A percentile compares a stretch with the other conserved stretches of the same genome.
These are phyloP conservation scores for Sisyra terminalis DNA, from an alignment of 2,888 invertebrate genomes.

Conservation along the genomic window DNA sequence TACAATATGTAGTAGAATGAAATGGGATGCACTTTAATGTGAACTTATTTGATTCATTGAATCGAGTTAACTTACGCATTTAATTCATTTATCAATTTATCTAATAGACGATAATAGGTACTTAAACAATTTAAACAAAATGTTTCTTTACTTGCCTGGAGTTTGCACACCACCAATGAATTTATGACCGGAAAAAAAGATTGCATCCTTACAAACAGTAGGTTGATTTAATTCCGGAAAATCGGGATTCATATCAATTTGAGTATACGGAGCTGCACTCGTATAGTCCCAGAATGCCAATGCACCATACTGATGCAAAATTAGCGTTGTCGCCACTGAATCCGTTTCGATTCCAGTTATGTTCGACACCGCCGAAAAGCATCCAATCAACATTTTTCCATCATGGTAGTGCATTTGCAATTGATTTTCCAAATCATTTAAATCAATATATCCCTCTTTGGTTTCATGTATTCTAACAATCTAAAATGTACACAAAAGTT, in stretches of 20 bases:
- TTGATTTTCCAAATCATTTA: slow-evolving; percentile 55
- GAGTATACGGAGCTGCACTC: slow-evolving; percentile 61
- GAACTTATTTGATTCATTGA: too few relatives aligned
- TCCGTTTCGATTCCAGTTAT: slow-evolving; percentile 79
- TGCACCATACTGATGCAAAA: slow-evolving; percentile 69
- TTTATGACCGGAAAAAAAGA: slow-evolving; percentile 81
- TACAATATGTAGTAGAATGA: too few relatives aligned
- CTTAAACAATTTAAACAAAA: slow-evolving; percentile 1
- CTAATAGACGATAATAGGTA: too few relatives aligned
- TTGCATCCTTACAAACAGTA: slow-evolving; percentile 70
- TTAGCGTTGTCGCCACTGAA: slow-evolving; percentile 62
- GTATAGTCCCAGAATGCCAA: slow-evolving; percentile 85
- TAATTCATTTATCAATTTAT: too few relatives aligned
- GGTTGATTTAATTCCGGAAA: slow-evolving; percentile 48
- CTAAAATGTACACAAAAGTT: slow-evolving; percentile 28
- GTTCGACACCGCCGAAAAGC: slow-evolving; percentile 75
- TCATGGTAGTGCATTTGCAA: slow-evolving; percentile 42
- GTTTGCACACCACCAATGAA: slow-evolving; percentile 83
- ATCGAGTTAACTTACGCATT: too few relatives aligned
- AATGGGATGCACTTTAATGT: too few relatives aligned
- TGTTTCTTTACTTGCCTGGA: slow-evolving; percentile 35
- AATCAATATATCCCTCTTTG: slow-evolving; percentile 61
- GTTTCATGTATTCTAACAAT: slow-evolving; percentile 65
- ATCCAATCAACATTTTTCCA: slow-evolving; percentile 60
- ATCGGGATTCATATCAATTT: slow-evolving; percentile 73